phyloP scores from a whole-genome alignment of 2,797 vertebrate species.

The Trachops cirrhosus region DNA sequence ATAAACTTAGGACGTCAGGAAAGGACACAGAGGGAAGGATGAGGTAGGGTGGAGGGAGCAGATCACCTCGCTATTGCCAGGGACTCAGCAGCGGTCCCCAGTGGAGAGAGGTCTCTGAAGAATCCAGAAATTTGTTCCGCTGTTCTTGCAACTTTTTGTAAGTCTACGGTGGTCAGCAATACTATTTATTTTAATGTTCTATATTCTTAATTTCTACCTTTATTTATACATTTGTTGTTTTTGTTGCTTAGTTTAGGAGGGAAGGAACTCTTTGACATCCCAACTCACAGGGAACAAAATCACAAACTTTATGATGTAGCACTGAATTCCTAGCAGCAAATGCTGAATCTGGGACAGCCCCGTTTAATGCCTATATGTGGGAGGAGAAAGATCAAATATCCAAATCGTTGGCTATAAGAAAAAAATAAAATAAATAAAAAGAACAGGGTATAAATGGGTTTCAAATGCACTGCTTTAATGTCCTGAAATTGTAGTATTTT shows the following conservation, averaged over 20 bases:
- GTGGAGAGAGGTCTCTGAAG: not conserved
- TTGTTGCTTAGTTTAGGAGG: not conserved
- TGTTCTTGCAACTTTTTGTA: not conserved
- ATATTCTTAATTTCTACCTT: not conserved
- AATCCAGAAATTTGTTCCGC: not conserved
- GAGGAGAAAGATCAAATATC: not conserved
- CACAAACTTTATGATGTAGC: not conserved
- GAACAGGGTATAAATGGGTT: not conserved
- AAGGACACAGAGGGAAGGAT: not conserved
- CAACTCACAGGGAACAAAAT: not conserved
- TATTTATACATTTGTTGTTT: not conserved
- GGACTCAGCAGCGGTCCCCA: not conserved
- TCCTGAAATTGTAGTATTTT: not conserved
- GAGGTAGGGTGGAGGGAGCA: not conserved
- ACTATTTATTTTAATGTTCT: not conserved
- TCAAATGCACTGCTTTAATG: not conserved
- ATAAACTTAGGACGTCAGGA: not conserved
- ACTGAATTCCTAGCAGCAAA: not conserved
- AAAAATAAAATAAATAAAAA: not conserved
- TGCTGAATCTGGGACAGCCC: not conserved
- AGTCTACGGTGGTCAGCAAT: not conserved
- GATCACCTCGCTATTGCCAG: not conserved
- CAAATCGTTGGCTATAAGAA: not conserved
- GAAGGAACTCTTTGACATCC: not conserved
- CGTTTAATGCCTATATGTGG: not conserved